Evolutionary conservation across 2,113 vertebrate genomes (phyloP), one percentile per base, ranked within the genome.

Genomic region (Nettapus auritus): DNA sequence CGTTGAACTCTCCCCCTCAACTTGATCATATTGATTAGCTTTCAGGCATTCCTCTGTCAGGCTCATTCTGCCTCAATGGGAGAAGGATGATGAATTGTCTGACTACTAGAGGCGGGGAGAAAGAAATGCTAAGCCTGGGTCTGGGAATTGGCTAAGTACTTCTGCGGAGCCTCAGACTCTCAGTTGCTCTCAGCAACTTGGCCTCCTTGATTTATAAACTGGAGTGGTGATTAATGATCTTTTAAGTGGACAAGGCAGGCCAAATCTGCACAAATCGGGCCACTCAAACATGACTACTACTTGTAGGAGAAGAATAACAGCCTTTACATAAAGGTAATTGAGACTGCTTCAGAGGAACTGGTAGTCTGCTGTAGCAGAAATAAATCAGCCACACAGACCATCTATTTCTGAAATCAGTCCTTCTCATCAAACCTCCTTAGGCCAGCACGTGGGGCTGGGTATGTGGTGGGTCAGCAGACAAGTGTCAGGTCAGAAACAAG

Each of bases 131-230:
- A 98, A 98, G 97, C 97, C 94, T 55, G 97, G 98, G 98, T 98
- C 98, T 99, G 98, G 99, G 99, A 98, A 99, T 98, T 99, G 98
- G 98, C 98, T 99, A 99, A 99, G 98, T 98, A 98, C 99, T 99
- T 98, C 98, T 98, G 98, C 36, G 98, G 98, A 98, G 96, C 98
- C 97, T 96, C 98, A 98, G 98, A 98, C 98, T 98, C 98, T 98
- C 98, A 98, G 98, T 98, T 97, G 98, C 98, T 98, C 96, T 96
- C 97, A 97, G 99, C 96, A 97, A 98, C 97, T 95, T 98, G 98
- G 98, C 98, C 98, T 97, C 97, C 97, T 97, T 98, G 99, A 99
- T 99, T 99, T 99, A 99, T 99, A 99, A 99, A 99, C 98, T 98
- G 98, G 98, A 96, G 96, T 84, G 88, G 98, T 99, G 99, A 99